phyloP scores from a whole-genome alignment of 2,797 vertebrate genomes.

The Knipowitschia caucasica region DNA sequence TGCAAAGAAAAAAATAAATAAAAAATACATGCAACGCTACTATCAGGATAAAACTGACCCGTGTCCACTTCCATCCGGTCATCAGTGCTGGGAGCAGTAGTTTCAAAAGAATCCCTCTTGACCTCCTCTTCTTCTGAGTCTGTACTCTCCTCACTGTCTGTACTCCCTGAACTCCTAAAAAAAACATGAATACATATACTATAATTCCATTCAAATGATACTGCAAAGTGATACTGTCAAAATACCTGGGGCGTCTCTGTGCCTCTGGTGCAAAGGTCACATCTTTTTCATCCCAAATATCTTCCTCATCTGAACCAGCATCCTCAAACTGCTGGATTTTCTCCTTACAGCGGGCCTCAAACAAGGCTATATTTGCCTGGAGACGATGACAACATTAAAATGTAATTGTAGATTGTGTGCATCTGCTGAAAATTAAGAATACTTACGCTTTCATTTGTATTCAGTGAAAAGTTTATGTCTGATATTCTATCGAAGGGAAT shows the following conservation, averaged over 20 bases:
- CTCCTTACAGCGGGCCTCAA: conserved; percentile 97
- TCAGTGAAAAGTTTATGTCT: conserved; percentile 99
- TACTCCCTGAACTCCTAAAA: conserved; percentile 90
- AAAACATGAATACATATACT: conserved; percentile 9
- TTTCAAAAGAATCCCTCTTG: conserved; percentile 88
- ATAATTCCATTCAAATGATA: not conserved
- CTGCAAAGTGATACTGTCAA: no score
- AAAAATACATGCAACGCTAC: no score
- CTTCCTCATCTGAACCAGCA: conserved; percentile 93
- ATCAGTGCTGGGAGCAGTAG: conserved; percentile 76
- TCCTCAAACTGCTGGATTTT: conserved; percentile 98
- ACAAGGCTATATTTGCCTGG: conserved; percentile 94
- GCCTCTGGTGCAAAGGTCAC: conserved; percentile 90
- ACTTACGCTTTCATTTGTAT: conserved; percentile 99
- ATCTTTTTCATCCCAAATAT: conserved; percentile 98
- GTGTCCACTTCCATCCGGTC: conserved; percentile 97
- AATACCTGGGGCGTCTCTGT: conserved; percentile 88
- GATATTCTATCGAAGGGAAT: conserved; percentile 99
- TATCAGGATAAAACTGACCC: conserved; percentile 57
- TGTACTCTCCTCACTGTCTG: conserved; percentile 97
- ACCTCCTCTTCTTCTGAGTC: conserved; percentile 95
- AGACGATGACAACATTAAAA: conserved; percentile 16
- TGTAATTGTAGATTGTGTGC: not conserved
- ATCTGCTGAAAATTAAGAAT: conserved; percentile 47
- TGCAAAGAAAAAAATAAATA: not conserved